Evolutionary conservation across 1,140 invertebrate genomes (phyloP).

Genomic region (Eumaeus atala): DNA sequence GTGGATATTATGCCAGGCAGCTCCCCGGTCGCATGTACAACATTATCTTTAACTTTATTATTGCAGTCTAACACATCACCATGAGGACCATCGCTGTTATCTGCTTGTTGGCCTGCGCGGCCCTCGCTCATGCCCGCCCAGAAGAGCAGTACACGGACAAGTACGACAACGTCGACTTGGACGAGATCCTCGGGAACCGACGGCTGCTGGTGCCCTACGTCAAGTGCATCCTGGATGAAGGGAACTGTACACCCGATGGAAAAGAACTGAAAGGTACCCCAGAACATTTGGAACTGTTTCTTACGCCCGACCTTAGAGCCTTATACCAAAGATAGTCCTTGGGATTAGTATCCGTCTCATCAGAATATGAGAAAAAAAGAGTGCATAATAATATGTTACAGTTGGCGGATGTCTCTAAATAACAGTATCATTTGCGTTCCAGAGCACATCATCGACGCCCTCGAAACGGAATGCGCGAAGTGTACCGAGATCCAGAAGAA

Average conservation of each 20-base stretch:
- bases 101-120: slow-evolving; percentile 16
- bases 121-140: slow-evolving; percentile 30
- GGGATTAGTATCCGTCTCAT: too few relatives aligned
- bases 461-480: slow-evolving; percentile 76
- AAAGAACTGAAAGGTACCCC: slow-evolving; percentile 79
- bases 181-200: slow-evolving; percentile 79
- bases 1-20: too few relatives aligned
- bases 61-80: too few relatives aligned
- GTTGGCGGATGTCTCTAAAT: too few relatives aligned
- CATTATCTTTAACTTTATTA: too few relatives aligned
- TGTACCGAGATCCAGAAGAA: slow-evolving; percentile 75
- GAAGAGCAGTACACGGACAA: slow-evolving; percentile 77
- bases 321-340: too few relatives aligned
- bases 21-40: too few relatives aligned
- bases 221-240: slow-evolving; percentile 79
- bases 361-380: too few relatives aligned
- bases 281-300: too few relatives aligned
- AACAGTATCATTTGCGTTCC: background rate
- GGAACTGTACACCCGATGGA: slow-evolving; percentile 80
- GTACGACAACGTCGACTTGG: slow-evolving; percentile 81
- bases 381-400: too few relatives aligned
- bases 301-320: too few relatives aligned
- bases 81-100: slow-evolving; percentile 1
- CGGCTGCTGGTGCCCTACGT: slow-evolving; percentile 79
- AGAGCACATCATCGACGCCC: slow-evolving; percentile 73